Evolutionary conservation across 2,888 invertebrate genomes (phyloP), one percentile per base, ranked within the genome.

Genomic region (Agrotis ipsilon): DNA sequence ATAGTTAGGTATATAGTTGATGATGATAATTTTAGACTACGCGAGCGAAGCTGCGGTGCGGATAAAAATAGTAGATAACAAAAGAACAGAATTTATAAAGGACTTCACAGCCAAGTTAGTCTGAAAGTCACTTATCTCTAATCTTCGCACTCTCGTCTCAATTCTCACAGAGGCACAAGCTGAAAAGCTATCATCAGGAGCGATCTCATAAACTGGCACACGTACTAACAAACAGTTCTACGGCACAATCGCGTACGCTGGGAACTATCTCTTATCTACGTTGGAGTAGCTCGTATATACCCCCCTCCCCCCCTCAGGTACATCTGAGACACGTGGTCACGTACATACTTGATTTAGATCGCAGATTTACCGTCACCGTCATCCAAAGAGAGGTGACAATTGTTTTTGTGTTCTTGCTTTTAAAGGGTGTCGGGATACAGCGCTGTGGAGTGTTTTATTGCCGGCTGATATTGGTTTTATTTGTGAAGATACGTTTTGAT

Each of bases 291-390:
- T 68, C 43, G 21, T 43, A 59, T 39, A 45, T 24, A 78, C 52
- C 46, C 24, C 21, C 27, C 32, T 18, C 43, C 39, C 46, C 16
- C 21, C 32, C 21, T 11, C 14, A 4, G 6, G 11, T 39, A 39
- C 45, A 7, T 45, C 21, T 27, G 21, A 48, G 51, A 27, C n/a
- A 74, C 77, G 69, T 76, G 77, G 69, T 58, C 69, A 70, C 55
- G 75, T 65, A 39, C 43, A 19, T 54, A 76, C 65, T 76, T 76
- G 77, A 76, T 76, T 76, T 58, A 71, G 72, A 76, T 76, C 58
- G 45, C 72, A 72, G 62, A 72, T 72, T 76, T 76, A 65, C 64
- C 65, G 71, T 9, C 76, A 39, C 19, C 24, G 76, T 62, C 65
- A 71, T 65, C 60, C 32, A 16, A 14, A 18, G 27, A n/a, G 11